These are phyloP conservation scores for Porites australiensis DNA, from an alignment of 64 coral and sea anemone genomes.

Conservation along the genomic window DNA sequence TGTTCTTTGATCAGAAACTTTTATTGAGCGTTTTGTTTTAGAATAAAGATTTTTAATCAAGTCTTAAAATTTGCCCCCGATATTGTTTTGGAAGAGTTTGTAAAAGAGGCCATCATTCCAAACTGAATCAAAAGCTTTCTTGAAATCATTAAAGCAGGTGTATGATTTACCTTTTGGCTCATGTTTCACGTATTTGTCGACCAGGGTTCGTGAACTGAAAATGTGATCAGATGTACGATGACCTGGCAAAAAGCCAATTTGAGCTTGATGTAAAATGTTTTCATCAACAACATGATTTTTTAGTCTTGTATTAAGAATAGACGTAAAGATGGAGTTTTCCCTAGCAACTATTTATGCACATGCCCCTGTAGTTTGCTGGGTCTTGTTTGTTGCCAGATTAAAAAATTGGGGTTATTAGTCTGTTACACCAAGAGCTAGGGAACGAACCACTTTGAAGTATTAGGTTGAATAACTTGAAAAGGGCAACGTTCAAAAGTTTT, in stretches of 20 bases:
- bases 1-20: no score
- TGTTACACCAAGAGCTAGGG: background rate
- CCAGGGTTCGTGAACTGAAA: background rate
- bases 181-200: constrained; percentile 16
- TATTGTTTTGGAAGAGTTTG: background rate
- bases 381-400: no score
- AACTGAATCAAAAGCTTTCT: constrained; percentile 46
- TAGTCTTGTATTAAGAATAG: constrained; percentile 2
- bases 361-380: constrained; percentile 30
- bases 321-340: background rate
- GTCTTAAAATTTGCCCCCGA: background rate
- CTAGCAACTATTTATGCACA: constrained; percentile 7
- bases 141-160: constrained; percentile 15
- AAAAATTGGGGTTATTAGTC: no score
- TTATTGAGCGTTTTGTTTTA: no score
- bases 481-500: no score
- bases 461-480: no score
- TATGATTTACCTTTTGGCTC: background rate
- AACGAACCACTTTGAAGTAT: no score
- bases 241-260: constrained; percentile 5
- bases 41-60: no score
- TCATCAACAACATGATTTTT: background rate
- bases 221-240: constrained; percentile 38
- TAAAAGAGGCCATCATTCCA: background rate
- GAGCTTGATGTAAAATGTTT: constrained; percentile 14